Evolutionary conservation across 2,888 invertebrate species (phyloP), one percentile per base, ranked within the genome.

Genomic region (Toxonevra muliebris): DNA sequence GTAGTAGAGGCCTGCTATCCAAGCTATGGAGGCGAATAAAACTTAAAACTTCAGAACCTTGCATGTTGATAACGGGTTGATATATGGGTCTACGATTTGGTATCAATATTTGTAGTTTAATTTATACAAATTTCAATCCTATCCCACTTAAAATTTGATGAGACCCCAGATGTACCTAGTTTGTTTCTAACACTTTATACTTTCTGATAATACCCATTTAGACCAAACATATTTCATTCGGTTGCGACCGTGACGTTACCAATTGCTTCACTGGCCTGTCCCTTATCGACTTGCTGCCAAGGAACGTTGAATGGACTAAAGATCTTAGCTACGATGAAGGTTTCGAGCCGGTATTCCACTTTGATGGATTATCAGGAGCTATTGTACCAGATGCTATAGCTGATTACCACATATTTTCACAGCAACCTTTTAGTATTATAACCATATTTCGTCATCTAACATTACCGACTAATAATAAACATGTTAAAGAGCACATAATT

Each of bases 381-480:
- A 90, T 93, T 42, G 91, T 97, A 15, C 96, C 96, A 0, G 89
- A 90, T 76, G 87, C 89, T 7, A 84, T 97, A 64, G 90, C 93
- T 71, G 94, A 95, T 80, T 89, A 90, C 48, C 80, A 84, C 53
- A 85, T 85, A 64, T 85, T 85, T 65, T 88, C 97, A 53, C 89
- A 92, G 11, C 89, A 91, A 71, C 92, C 92, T 65, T 98, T 99
- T 87, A 93, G 95, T 68, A 89, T 99, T 78, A 91, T 95, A 54
- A 95, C 96, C 11, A 98, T 98, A 94, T 93, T 99, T 90, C 91
- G 96, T 61, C 98, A 98, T 86, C 93, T 93, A 53, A 90, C 92
- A 13, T 73, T 77, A n/a, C 90, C 91, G 76, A 89, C 90, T 74
- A 61, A 61, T 10, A 95, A 96, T 85, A 94, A 95, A 77, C 96